These are phyloP conservation scores for Corythaeola cristata DNA, from an alignment of 2,113 vertebrate genomes.

Conservation along the genomic window DNA sequence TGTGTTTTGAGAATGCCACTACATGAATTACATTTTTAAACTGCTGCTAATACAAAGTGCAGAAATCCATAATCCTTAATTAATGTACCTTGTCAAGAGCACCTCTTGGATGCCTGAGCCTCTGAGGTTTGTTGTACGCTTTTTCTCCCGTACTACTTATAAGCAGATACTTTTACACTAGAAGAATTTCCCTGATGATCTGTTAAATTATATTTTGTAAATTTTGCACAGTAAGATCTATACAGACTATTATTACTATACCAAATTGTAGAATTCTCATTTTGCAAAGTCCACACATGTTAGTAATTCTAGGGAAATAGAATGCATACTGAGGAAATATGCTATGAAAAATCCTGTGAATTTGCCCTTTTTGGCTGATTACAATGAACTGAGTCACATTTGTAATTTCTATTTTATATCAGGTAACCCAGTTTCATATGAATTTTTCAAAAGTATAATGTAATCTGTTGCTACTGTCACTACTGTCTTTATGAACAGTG, in stretches of 20 bases:
- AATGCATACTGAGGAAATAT: neutral
- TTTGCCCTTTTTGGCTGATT: neutral
- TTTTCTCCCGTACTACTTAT: neutral
- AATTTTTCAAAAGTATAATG: neutral
- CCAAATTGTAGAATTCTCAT: neutral
- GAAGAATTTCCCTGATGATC: neutral
- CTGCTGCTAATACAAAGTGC: neutral
- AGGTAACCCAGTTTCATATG: neutral
- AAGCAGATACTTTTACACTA: neutral
- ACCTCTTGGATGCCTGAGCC: neutral
- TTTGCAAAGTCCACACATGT: neutral
- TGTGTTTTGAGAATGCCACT: neutral
- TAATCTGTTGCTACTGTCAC: neutral
- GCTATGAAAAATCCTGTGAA: neutral
- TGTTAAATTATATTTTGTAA: neutral
- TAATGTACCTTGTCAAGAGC: constrained; percentile 15
- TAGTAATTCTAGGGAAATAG: neutral
- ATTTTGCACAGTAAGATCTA: neutral
- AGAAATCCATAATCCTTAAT: constrained; percentile 42
- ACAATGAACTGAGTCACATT: neutral
- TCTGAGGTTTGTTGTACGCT: neutral
- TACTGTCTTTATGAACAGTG: neutral
- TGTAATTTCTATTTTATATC: neutral
- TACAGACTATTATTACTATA: neutral
- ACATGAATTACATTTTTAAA: neutral